Conservation (phyloP, 2,888 invertebrate genomes). For the Chironomus riparius region DNA sequence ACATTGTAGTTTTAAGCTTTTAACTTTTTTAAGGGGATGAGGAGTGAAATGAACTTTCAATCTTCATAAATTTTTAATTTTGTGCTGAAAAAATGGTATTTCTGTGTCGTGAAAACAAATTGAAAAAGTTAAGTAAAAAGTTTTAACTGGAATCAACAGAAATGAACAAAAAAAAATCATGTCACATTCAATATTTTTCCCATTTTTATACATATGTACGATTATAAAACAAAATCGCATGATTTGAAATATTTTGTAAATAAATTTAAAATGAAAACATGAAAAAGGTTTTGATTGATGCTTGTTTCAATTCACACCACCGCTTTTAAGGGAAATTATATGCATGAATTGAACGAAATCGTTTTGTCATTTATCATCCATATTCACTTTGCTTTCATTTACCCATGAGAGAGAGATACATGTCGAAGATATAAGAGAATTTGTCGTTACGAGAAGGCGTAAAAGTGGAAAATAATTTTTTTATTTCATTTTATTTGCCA, state of each 20-base stretch:
- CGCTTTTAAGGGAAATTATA: background rate
- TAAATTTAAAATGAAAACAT: background rate
- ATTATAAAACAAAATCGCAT: background rate
- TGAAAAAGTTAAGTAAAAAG: background rate
- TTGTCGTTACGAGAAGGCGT: no score
- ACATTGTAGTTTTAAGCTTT: background rate
- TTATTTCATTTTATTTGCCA: background rate
- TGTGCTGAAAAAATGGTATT: no score
- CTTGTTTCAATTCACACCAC: background rate
- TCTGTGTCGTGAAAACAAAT: background rate
- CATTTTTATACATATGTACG: background rate
- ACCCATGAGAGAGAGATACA: background rate
- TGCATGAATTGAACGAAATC: background rate
- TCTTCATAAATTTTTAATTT: no score
- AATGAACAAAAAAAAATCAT: background rate
- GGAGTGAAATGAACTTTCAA: no score
- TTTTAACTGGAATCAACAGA: background rate
- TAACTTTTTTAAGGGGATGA: background rate
- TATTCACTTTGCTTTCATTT: background rate
- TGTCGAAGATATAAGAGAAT: background rate
- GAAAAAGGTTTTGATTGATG: conserved; percentile 4
- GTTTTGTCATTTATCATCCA: background rate
- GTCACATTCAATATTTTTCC: background rate
- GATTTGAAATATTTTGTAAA: background rate
- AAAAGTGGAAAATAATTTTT: no score